Base-by-base conservation (phyloP, 2,888 invertebrate genomes). In the Tinea pellionella region DNA sequence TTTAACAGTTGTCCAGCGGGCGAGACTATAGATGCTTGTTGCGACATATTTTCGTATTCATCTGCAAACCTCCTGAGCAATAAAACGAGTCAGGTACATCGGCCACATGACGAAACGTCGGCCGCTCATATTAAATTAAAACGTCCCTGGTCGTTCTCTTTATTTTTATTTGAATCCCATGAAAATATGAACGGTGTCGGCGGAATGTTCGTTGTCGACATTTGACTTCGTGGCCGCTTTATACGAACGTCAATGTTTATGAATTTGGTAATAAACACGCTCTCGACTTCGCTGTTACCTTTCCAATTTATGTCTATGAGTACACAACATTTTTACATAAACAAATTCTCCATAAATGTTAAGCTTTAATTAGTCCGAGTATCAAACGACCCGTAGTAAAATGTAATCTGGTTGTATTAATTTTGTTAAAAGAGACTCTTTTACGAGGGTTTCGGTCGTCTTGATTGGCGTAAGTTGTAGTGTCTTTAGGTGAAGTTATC, bases 81-180 rank as follows among this genome's bases (percentile, higher is more conserved):
- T 85, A 84, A 84, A 84, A 82, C 72, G 74, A 73, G 75, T 69
- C 78, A 78, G 78, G 75, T 78, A 79, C 78, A 76, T 77, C 77
- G 71, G 67, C 73, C 78, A 69, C 72, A 75, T 78, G 82, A 80
- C 79, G 77, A 72, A 73, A 76, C 76, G 78, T 73, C 78, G 77
- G 70, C 69, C 75, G 75, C 73, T 78, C 80, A 81, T 85, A 85
- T 84, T 83, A 85, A 86, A 86, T 85, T 85, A 84, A 85, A 77
- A 76, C 75, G 77, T 72, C 73, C 69, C 77, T 73, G 80, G 80
- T 74, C 77, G 75, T 79, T 78, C 80, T 79, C 79, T 84, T 84
- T 82, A 83, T 84, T 85, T 86, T 83, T 83, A 84, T 85, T 82
- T 75, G 80, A 81, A 85, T 80, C 80, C 81, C 82, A 84, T 84